phyloP scores from a whole-genome alignment of 2,797 vertebrate species.

The Smutsia temminckii region DNA sequence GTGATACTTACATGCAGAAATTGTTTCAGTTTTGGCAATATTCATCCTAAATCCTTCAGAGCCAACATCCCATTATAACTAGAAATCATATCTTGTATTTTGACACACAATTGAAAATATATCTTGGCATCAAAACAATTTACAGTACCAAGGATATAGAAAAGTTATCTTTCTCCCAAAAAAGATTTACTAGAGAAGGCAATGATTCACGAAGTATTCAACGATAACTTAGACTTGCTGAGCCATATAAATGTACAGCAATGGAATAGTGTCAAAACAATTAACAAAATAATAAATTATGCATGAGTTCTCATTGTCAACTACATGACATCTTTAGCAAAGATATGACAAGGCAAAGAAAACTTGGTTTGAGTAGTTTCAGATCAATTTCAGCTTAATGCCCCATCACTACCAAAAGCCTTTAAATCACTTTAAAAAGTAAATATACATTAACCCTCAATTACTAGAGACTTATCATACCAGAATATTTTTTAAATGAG shows the following conservation, averaged over 20 bases:
- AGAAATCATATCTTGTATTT: constrained; percentile 41
- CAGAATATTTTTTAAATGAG: background rate
- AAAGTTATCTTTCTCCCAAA: constrained; percentile 32
- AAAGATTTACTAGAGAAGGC: background rate
- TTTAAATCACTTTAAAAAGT: constrained; percentile 36
- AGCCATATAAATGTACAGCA: background rate
- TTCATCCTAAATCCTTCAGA: background rate
- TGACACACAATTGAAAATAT: constrained; percentile 26
- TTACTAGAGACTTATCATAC: background rate
- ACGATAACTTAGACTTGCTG: background rate
- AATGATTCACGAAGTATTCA: background rate
- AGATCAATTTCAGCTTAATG: constrained; percentile 3
- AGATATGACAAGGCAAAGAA: background rate
- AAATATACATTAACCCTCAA: background rate
- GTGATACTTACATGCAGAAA: background rate
- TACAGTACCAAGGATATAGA: background rate
- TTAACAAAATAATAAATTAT: background rate
- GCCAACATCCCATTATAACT: constrained; percentile 37
- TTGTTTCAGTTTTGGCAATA: constrained; percentile 38
- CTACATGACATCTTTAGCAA: background rate
- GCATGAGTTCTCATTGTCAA: background rate
- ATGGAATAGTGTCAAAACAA: background rate
- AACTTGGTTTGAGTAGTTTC: background rate
- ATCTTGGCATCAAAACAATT: constrained; percentile 37
- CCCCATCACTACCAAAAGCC: background rate